phyloP scores from a whole-genome alignment of 92 coral and sea anemone species.

The Diadumene lineata region DNA sequence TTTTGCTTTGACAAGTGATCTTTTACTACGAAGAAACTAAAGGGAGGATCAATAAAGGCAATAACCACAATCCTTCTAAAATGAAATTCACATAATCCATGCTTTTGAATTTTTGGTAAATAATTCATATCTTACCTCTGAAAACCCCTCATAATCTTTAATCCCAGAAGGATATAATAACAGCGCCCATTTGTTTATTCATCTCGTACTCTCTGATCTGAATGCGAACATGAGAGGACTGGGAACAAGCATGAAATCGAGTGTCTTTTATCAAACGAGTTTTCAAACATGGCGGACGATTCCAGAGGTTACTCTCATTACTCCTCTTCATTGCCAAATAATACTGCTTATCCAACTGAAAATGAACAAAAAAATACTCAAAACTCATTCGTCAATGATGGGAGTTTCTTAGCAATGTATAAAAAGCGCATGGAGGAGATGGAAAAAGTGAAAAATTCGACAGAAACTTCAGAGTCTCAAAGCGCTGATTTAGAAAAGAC shows the following conservation, averaged over 20 bases:
- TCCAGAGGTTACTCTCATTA: no score
- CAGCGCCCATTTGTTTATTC: no score
- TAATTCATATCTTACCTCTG: no score
- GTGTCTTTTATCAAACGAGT: not conserved
- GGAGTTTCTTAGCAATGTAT: constrained; percentile 90
- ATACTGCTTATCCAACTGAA: constrained; percentile 9
- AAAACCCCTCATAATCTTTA: no score
- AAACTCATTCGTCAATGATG: constrained; percentile 88
- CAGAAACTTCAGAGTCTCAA: constrained; percentile 1
- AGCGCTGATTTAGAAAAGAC: not conserved
- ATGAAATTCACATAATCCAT: no score
- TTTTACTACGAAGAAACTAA: no score
- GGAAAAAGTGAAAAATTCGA: constrained; percentile 37
- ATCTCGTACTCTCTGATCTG: no score
- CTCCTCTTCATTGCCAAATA: constrained; percentile 8
- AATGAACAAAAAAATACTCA: constrained; percentile 14
- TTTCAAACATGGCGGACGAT: constrained; percentile 9
- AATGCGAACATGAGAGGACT: not conserved
- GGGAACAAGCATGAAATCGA: constrained; percentile 1
- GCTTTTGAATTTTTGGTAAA: no score
- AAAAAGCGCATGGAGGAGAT: constrained; percentile 76
- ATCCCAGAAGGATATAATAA: no score
- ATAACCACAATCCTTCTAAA: no score
- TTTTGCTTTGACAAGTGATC: no score
- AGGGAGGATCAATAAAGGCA: no score